Evolutionary conservation across 2,888 invertebrate species (phyloP).

Genomic region (Caenorhabditis sinica): DNA sequence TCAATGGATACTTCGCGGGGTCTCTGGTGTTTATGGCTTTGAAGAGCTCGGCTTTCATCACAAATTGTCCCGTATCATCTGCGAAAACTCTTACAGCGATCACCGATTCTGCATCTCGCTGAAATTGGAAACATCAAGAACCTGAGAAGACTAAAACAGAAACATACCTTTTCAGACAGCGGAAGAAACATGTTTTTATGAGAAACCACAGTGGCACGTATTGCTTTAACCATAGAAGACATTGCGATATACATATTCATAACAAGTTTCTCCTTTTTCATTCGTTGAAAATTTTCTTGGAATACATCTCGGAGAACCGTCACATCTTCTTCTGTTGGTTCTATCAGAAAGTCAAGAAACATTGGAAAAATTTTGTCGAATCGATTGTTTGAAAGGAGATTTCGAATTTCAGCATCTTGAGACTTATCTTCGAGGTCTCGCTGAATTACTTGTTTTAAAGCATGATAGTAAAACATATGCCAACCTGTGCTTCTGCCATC

Average conservation of each 20-base stretch:
- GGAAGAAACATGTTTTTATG: neutral
- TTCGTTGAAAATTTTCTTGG: neutral
- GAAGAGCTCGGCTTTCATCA: neutral
- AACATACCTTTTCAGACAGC: neutral
- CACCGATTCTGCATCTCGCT: neutral
- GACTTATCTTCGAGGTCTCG: no score
- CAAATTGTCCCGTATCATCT: neutral
- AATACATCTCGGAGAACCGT: neutral
- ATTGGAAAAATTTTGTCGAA: neutral
- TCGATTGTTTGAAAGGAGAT: neutral
- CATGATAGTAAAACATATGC: no score
- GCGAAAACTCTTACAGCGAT: neutral
- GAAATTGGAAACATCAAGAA: neutral
- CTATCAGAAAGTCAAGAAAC: neutral
- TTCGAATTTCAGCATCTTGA: no score
- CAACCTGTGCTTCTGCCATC: neutral
- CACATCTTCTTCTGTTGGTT: neutral
- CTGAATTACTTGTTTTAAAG: no score
- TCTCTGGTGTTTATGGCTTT: neutral
- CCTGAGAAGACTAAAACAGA: neutral
- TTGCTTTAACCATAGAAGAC: neutral
- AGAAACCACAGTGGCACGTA: neutral
- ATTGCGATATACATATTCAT: neutral
- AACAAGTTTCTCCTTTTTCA: neutral
- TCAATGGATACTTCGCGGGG: neutral